Evolutionary conservation across 2,797 vertebrate genomes (phyloP), one percentile per base, ranked within the genome.

Genomic region (Echiichthys vipera): DNA sequence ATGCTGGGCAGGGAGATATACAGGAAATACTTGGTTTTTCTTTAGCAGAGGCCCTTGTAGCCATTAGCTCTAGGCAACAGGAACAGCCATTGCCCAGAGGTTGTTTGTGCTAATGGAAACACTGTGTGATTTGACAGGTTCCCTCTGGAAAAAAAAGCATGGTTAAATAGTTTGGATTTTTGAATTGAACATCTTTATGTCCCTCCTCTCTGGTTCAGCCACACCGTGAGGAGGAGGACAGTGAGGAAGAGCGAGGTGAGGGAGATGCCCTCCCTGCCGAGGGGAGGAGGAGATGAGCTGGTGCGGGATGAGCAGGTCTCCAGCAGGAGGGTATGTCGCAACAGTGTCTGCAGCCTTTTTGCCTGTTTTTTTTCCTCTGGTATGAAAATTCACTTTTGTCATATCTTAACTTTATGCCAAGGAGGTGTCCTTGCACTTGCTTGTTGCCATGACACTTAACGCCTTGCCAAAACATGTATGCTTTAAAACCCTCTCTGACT

Each of bases 221-320:
- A 98, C 90, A 99, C 98, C 0, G 97, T 97, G 79, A 96, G 96
- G 91, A 96, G 98, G 88, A 96, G 96, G 89, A 97, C 96, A 1
- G 92, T 98, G 90, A 97, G 95, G 91, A 94, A 95, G 86, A 97
- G 94, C 11, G 97, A 98, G 74, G 96, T 94, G 6, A 94, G 96
- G 77, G 92, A 96, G 83, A 98, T 99, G 96, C 98, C 98, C 0
- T 95, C 92, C n/a, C 89, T 99, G 72, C 98, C 98, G 0, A 94
- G 95, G 49, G 95, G 95, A 0, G 91, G 94, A 0, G 87, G 90
- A 29, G 98, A 98, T 59, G 96, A 97, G 61, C 90, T 94, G 1
- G 95, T 92, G 29, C 90, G 95, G 76, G 98, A 98, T 15, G 98
- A 99, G 51, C 98, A 99, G 80, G 95, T 97, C 72, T 97, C 96